phyloP scores from a whole-genome alignment of 2,888 invertebrate genomes.

The Hermodice carunculata region DNA sequence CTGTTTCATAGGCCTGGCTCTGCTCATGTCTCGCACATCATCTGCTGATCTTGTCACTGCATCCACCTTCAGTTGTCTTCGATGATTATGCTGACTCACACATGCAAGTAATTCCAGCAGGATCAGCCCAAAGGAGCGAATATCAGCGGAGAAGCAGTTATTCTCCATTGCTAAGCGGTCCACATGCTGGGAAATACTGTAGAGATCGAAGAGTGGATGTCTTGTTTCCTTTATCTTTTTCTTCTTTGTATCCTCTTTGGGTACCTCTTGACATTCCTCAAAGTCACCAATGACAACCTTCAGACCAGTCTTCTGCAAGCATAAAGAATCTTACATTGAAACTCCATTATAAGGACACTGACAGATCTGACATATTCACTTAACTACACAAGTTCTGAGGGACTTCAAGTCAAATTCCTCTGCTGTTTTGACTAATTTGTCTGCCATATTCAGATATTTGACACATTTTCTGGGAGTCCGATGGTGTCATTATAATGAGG shows the following conservation, averaged over 20 bases:
- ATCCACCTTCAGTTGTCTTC: background rate
- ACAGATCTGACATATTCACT: no score
- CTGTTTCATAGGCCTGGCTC: background rate
- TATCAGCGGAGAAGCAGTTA: conserved; percentile 23
- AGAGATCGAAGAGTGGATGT: background rate
- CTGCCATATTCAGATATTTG: no score
- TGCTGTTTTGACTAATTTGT: no score
- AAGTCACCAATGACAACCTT: conserved; percentile 28
- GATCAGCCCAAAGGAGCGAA: conserved; percentile 24
- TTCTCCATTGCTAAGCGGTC: background rate
- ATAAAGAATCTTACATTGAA: no score
- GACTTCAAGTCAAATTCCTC: no score
- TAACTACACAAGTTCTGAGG: no score
- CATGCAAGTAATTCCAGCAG: conserved; percentile 24
- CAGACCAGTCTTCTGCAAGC: conserved; percentile 28
- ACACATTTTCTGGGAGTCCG: no score
- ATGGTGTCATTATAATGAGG: no score
- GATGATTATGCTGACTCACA: conserved; percentile 18
- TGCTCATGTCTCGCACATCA: background rate
- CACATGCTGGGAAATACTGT: conserved; percentile 6
- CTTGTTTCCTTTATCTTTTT: background rate
- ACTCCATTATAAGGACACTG: no score
- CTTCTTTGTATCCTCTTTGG: background rate
- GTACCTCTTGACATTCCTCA: conserved; percentile 26
- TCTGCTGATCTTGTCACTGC: background rate